These are phyloP conservation scores for Laticauda laticaudata DNA, from an alignment of 2,113 vertebrate genomes.

Conservation along the genomic window DNA sequence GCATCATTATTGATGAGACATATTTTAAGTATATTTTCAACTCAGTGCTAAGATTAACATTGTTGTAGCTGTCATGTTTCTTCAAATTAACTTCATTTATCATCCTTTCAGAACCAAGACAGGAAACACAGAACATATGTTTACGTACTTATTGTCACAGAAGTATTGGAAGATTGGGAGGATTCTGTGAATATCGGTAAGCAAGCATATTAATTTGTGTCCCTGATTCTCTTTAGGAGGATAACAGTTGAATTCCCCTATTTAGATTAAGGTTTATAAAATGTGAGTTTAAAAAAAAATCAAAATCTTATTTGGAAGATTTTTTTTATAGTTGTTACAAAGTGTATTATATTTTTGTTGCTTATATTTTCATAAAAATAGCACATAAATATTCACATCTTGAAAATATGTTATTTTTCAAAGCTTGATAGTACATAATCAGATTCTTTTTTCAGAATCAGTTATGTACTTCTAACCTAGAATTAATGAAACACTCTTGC, in stretches of 20 bases:
- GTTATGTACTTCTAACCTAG: not conserved
- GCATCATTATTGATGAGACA: not conserved
- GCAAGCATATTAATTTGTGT: not conserved
- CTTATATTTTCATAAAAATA: not conserved
- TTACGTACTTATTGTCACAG: constrained; percentile 94
- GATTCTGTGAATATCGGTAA: constrained; percentile 97
- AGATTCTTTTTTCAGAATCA: not conserved
- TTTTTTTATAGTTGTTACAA: not conserved
- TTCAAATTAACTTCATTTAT: not conserved
- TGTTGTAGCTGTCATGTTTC: not conserved
- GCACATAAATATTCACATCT: not conserved
- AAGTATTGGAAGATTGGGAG: constrained; percentile 97
- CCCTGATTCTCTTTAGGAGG: not conserved
- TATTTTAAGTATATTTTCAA: not conserved
- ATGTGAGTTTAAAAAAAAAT: not conserved
- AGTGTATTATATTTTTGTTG: not conserved
- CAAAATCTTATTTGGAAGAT: not conserved
- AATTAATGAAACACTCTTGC: not conserved
- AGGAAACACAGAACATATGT: constrained; percentile 98
- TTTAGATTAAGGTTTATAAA: not conserved
- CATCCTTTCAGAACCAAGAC: constrained; percentile 84
- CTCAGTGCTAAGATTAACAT: not conserved
- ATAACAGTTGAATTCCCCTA: rapidly evolving
- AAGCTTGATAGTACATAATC: not conserved
- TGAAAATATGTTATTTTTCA: not conserved